A percentile compares a stretch with the other conserved stretches of the same genome.
Conservation (phyloP, 2,113 vertebrate species). For the Microtus pennsylvanicus region DNA sequence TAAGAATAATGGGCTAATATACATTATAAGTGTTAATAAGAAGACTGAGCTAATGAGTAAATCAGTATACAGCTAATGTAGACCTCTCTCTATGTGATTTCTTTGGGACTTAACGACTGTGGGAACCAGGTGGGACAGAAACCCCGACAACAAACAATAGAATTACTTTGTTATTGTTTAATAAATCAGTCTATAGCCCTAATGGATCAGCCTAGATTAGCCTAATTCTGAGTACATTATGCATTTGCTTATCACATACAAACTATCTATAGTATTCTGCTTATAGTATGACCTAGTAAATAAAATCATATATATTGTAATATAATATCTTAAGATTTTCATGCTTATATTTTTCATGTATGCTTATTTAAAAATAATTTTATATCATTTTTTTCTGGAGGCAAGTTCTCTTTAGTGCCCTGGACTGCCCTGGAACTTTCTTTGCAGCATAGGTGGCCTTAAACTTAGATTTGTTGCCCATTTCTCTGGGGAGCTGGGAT, state of each 20-base stretch:
- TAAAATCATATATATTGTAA: neutral
- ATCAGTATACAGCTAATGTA: too few relatives aligned
- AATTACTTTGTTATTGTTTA: neutral
- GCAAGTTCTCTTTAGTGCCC: neutral
- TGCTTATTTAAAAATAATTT: neutral
- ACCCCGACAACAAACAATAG: neutral
- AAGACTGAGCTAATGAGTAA: too few relatives aligned
- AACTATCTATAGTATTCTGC: neutral
- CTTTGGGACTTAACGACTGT: too few relatives aligned
- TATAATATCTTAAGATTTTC: too few relatives aligned
- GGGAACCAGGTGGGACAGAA: too few relatives aligned
- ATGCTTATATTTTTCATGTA: neutral
- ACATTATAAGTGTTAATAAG: too few relatives aligned
- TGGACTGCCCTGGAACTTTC: neutral
- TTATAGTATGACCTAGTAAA: neutral
- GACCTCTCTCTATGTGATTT: too few relatives aligned
- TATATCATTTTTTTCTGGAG: neutral
- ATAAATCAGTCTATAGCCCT: too few relatives aligned
- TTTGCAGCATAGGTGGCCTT: neutral
- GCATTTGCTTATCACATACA: neutral
- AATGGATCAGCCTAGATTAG: neutral
- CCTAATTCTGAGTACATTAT: neutral
- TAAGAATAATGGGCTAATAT: too few relatives aligned
- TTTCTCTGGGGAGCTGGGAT: neutral
- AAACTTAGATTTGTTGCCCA: neutral